phyloP scores from a whole-genome alignment of 2,888 invertebrate species.

The Eupithecia inturbata region DNA sequence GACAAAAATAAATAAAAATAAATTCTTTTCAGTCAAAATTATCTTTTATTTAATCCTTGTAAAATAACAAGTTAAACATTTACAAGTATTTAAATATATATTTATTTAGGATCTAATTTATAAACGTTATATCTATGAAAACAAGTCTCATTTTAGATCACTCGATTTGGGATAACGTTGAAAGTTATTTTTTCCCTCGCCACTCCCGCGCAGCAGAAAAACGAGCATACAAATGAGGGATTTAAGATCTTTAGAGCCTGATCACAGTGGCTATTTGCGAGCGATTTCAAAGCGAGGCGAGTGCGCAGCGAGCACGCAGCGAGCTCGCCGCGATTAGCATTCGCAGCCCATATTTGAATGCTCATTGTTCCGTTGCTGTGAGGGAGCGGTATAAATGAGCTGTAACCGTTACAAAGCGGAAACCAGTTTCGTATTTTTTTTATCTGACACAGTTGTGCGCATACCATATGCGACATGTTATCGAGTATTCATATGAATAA shows the following conservation, averaged over 20 bases:
- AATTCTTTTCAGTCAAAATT: constrained; percentile 35
- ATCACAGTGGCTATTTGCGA: too few species aligned
- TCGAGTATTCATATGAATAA: not conserved
- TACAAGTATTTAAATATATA: constrained; percentile 13
- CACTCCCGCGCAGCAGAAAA: not conserved
- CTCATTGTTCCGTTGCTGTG: not conserved
- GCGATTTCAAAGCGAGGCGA: too few species aligned
- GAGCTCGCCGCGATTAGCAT: too few species aligned
- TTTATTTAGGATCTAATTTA: constrained; percentile 10
- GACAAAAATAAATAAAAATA: constrained; percentile 20
- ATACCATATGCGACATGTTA: not conserved
- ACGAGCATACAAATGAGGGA: not conserved
- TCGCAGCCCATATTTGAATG: not conserved
- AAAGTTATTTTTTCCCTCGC: not conserved
- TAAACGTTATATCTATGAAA: constrained; percentile 5
- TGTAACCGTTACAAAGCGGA: not conserved
- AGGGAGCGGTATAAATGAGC: not conserved
- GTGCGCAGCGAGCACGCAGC: too few species aligned
- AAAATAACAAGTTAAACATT: constrained; percentile 31
- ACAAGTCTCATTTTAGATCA: not conserved
- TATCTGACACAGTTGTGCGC: not conserved
- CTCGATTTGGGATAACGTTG: not conserved
- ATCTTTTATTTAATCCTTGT: constrained; percentile 34
- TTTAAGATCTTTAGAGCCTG: not conserved
- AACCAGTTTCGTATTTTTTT: not conserved